Conservation (phyloP, 1,140 invertebrate species). For the Zophobas morio region DNA sequence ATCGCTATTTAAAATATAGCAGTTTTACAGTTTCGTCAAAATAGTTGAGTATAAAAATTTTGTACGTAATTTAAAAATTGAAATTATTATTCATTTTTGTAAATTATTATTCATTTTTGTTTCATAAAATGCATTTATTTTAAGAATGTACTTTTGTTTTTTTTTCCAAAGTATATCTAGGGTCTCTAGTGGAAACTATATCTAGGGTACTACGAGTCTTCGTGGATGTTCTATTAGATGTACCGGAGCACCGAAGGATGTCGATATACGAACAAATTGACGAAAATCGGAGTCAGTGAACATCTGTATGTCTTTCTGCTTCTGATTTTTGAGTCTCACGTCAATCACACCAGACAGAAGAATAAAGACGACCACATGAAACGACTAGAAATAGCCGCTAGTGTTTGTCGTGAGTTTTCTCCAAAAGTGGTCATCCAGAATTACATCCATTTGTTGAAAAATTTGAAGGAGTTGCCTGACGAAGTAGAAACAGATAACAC, state of each 20-base stretch:
- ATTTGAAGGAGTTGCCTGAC: constrained; percentile 77
- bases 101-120: no score
- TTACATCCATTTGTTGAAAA: constrained; percentile 77
- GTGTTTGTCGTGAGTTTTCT: constrained; percentile 77
- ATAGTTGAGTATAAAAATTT: no score
- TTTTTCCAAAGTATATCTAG: no score
- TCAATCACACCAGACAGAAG: constrained; percentile 70
- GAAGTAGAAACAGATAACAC: constrained; percentile 72
- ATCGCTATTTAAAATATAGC: no score
- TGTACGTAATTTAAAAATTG: no score
- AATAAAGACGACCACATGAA: constrained; percentile 57
- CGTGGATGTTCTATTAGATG: constrained; percentile 88
- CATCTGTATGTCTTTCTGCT: constrained; percentile 86
- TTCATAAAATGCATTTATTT: no score
- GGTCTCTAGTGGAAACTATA: constrained; percentile 67
- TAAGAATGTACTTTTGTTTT: no score
- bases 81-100: no score
- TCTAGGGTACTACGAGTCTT: constrained; percentile 89
- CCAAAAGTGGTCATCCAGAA: constrained; percentile 75
- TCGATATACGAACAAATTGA: constrained; percentile 84
- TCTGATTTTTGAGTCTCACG: constrained; percentile 79
- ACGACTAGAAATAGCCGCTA: constrained; percentile 80
- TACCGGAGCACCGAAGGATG: constrained; percentile 88
- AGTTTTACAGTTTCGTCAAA: no score
- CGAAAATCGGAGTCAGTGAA: constrained; percentile 78